These are phyloP conservation scores for Sphaerophoria rueppellii DNA, from an alignment of 2,888 invertebrate species.

Conservation along the genomic window DNA sequence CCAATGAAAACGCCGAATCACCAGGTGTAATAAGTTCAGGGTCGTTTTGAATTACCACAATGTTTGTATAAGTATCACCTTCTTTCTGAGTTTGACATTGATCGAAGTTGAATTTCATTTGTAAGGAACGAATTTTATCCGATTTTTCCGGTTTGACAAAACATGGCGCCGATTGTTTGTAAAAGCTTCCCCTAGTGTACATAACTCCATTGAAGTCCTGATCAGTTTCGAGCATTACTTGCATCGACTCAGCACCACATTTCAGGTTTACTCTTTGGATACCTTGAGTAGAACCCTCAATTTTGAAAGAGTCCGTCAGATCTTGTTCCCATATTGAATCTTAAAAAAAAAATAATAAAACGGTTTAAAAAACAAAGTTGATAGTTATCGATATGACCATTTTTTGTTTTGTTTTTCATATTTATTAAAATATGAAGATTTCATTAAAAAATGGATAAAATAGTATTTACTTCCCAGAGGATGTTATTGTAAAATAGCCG, in stretches of 20 bases:
- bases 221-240: conserved; percentile 83
- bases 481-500: too few species aligned
- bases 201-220: conserved; percentile 85
- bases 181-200: conserved; percentile 85
- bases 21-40: conserved; percentile 86
- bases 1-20: conserved; percentile 86
- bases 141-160: conserved; percentile 83
- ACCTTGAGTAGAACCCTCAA: conserved; percentile 84
- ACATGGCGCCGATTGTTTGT: conserved; percentile 84
- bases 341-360: conserved; percentile 66
- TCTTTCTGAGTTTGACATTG: conserved; percentile 84
- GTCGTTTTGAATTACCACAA: conserved; percentile 86
- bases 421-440: too few species aligned
- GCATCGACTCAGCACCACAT: conserved; percentile 85
- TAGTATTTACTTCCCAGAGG: too few species aligned
- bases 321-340: conserved; percentile 83
- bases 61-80: conserved; percentile 84
- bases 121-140: conserved; percentile 82
- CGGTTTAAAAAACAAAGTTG: not conserved
- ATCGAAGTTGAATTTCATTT: conserved; percentile 84
- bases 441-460: too few species aligned
- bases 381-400: too few species aligned
- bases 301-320: conserved; percentile 84
- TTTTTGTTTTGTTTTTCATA: too few species aligned
- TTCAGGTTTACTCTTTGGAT: conserved; percentile 84